Percentiles rank a stretch among this genome's conserved stretches.
phyloP scores from a whole-genome alignment of 2,888 invertebrate species.

The Aporophyla nigra region DNA sequence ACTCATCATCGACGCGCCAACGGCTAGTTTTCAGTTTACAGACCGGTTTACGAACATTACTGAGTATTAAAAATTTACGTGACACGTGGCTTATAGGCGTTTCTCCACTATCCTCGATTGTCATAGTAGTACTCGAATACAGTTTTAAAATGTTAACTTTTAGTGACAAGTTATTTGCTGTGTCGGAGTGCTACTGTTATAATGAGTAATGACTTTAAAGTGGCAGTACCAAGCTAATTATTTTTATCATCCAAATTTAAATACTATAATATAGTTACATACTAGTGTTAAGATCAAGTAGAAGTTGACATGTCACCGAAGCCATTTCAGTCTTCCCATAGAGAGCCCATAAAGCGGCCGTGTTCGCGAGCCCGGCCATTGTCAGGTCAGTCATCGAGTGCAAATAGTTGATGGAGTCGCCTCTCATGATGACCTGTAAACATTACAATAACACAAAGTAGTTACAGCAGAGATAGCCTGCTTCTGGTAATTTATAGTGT shows the following conservation, averaged over 20 bases:
- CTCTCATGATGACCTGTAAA: conserved; percentile 94
- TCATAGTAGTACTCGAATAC: too few relatives aligned
- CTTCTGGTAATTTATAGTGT: neutral
- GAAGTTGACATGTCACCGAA: conserved; percentile 94
- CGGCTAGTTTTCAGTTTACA: too few relatives aligned
- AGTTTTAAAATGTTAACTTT: too few relatives aligned
- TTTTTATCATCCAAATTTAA: neutral
- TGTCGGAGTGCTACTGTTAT: too few relatives aligned
- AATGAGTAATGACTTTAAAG: neutral
- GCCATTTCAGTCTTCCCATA: conserved; percentile 97
- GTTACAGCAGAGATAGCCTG: neutral
- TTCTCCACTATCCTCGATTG: too few relatives aligned
- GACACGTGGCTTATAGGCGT: too few relatives aligned
- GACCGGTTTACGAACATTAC: too few relatives aligned
- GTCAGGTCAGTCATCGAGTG: conserved; percentile 95
- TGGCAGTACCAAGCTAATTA: neutral
- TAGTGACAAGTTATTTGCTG: too few relatives aligned
- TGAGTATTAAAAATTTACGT: too few relatives aligned
- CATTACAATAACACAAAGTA: neutral
- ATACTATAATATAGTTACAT: conserved; percentile 69
- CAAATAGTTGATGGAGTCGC: conserved; percentile 96
- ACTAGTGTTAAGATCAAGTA: conserved; percentile 94
- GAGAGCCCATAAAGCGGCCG: conserved; percentile 96
- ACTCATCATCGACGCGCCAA: too few relatives aligned
- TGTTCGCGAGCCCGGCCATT: conserved; percentile 95